phyloP scores from a whole-genome alignment of 2,113 vertebrate genomes.

The Ariopsis seemanni region DNA sequence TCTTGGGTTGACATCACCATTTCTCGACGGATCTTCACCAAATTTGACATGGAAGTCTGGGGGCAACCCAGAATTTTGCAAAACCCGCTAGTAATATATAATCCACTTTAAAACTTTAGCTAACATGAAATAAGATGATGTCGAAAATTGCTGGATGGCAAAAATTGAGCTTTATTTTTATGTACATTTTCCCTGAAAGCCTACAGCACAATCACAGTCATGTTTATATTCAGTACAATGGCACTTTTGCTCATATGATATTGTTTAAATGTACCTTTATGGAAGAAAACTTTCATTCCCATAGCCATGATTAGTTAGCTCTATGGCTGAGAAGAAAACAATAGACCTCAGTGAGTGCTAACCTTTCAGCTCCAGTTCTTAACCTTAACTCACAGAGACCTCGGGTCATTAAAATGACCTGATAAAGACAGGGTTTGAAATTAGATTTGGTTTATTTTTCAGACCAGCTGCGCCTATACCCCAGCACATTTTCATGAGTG shows the following conservation, averaged over 20 bases:
- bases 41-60: no score
- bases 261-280: not conserved
- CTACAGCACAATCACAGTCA: not conserved
- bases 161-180: not conserved
- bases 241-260: not conserved
- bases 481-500: not conserved
- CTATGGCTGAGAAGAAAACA: not conserved
- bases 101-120: not conserved
- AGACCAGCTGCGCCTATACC: not conserved
- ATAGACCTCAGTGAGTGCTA: not conserved
- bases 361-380: constrained; percentile 7
- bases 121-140: not conserved
- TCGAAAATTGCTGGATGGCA: not conserved
- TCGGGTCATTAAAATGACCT: not conserved
- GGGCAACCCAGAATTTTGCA: no score
- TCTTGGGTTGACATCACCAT: no score
- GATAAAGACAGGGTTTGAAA: not conserved
- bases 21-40: no score
- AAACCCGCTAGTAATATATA: no score
- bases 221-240: not conserved
- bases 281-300: not conserved
- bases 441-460: not conserved
- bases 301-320: constrained; percentile 1
- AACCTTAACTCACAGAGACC: constrained; percentile 18
- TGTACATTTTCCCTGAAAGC: not conserved